phyloP scores from a whole-genome alignment of 2,797 vertebrate genomes.

The Argyrosomus regius region DNA sequence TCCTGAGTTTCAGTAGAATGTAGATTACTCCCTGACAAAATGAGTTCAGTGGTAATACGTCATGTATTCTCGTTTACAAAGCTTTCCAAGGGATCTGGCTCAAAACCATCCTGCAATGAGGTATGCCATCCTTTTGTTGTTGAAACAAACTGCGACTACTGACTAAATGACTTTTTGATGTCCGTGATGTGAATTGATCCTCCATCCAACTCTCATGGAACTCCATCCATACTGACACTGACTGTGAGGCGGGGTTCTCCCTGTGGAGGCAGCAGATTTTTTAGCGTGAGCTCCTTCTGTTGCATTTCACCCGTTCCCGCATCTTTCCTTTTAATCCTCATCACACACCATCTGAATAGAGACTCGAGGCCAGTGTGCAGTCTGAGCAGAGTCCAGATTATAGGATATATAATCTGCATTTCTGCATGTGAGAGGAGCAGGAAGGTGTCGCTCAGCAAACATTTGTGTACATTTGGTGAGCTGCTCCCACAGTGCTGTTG shows the following conservation, averaged over 20 bases:
- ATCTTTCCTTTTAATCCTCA: conserved; percentile 51
- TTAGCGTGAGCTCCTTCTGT: conserved; percentile 43
- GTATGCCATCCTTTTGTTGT: conserved; percentile 76
- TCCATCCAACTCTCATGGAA: conserved; percentile 57
- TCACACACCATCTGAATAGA: conserved; percentile 56
- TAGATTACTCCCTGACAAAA: background rate
- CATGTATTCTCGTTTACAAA: conserved; percentile 85
- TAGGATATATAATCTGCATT: conserved; percentile 7
- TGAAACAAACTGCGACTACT: conserved; percentile 63
- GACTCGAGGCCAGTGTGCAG: conserved; percentile 38
- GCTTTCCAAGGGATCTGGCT: conserved; percentile 85
- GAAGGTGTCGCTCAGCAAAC: background rate
- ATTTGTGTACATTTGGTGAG: background rate
- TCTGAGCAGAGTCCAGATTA: conserved; percentile 21
- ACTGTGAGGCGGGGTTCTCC: conserved; percentile 45
- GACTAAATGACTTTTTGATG: conserved; percentile 57
- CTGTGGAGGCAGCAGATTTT: conserved; percentile 41
- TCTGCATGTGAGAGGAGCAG: background rate
- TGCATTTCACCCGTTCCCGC: conserved; percentile 49
- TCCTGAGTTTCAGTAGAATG: background rate
- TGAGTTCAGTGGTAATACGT: conserved; percentile 68
- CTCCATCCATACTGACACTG: conserved; percentile 63
- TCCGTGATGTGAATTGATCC: conserved; percentile 63
- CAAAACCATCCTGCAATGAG: conserved; percentile 86
- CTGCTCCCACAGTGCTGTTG: background rate